Evolutionary conservation across 2,888 invertebrate species (phyloP).

Genomic region (Drosophila flavopinicola): DNA sequence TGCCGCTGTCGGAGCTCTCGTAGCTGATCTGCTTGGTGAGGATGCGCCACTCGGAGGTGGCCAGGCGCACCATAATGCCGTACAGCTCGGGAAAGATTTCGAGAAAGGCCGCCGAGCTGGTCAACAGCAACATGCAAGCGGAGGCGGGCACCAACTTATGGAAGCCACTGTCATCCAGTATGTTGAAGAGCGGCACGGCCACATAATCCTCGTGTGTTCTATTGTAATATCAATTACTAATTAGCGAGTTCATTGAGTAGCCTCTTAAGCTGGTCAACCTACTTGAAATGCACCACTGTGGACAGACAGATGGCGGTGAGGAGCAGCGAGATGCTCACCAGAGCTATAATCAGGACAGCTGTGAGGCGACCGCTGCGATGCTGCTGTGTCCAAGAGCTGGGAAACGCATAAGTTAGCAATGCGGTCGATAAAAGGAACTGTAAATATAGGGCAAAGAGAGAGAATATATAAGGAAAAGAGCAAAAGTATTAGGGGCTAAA

Average conservation of each 20-base stretch:
- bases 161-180: slow-evolving; percentile 86
- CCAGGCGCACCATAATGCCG: slow-evolving; percentile 85
- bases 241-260: background rate
- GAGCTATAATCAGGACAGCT: slow-evolving; percentile 66
- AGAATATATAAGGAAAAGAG: background rate
- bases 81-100: slow-evolving; percentile 86
- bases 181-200: slow-evolving; percentile 84
- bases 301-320: slow-evolving; percentile 82
- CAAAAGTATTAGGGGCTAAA: background rate
- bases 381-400: slow-evolving; percentile 78
- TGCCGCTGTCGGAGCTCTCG: slow-evolving; percentile 86
- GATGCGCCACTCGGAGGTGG: slow-evolving; percentile 86
- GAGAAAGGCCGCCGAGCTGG: slow-evolving; percentile 85
- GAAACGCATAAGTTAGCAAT: slow-evolving; percentile 82
- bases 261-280: slow-evolving; percentile 28
- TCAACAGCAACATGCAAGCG: slow-evolving; percentile 85
- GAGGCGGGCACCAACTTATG: slow-evolving; percentile 86
- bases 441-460: background rate
- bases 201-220: slow-evolving; percentile 82
- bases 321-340: slow-evolving; percentile 78
- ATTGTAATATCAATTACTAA: background rate
- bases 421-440: slow-evolving; percentile 81
- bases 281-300: slow-evolving; percentile 83
- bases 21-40: slow-evolving; percentile 86
- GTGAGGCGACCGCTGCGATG: slow-evolving; percentile 74